A percentile compares a stretch with the other conserved stretches of the same genome.
Evolutionary conservation across 1,140 invertebrate genomes (phyloP).

Genomic region (Drosophila orosa): DNA sequence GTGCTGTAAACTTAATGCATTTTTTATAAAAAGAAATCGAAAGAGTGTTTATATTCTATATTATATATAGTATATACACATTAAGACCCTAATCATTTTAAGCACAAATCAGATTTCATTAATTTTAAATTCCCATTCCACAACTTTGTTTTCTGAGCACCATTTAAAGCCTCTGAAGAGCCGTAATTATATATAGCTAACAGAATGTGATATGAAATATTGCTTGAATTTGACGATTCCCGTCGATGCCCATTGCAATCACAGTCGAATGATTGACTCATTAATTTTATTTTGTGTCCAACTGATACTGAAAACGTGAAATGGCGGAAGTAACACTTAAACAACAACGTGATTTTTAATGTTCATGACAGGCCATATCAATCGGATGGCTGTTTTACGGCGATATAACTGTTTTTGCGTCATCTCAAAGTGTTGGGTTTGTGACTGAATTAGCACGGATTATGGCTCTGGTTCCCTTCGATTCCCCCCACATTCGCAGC

Average conservation of each 20-base stretch:
- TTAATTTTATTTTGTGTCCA: slow-evolving; percentile 19
- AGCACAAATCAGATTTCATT: not conserved
- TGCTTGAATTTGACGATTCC: not conserved
- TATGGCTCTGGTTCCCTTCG: not conserved
- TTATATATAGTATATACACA: no score
- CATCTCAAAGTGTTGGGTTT: slow-evolving; percentile 3
- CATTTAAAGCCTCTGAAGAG: not conserved
- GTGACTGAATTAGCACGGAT: slow-evolving; percentile 8
- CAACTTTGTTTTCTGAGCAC: not conserved
- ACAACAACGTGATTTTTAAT: slow-evolving; percentile 2
- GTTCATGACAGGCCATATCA: not conserved
- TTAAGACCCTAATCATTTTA: no score
- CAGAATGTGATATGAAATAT: not conserved
- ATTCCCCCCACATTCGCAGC: slow-evolving; percentile 15
- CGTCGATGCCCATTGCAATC: not conserved
- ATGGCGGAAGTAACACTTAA: slow-evolving; percentile 10
- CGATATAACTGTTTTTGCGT: not conserved
- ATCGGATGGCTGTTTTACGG: not conserved
- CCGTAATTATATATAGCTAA: not conserved
- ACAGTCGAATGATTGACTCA: slow-evolving; percentile 2
- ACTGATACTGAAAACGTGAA: slow-evolving; percentile 18
- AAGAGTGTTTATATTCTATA: no score
- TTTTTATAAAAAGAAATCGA: no score
- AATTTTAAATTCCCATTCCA: not conserved
- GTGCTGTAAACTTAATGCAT: no score